A percentile compares a stretch with the other conserved stretches of the same genome.
phyloP scores from a whole-genome alignment of 2,888 invertebrate genomes.

The Platycheirus rosarum region DNA sequence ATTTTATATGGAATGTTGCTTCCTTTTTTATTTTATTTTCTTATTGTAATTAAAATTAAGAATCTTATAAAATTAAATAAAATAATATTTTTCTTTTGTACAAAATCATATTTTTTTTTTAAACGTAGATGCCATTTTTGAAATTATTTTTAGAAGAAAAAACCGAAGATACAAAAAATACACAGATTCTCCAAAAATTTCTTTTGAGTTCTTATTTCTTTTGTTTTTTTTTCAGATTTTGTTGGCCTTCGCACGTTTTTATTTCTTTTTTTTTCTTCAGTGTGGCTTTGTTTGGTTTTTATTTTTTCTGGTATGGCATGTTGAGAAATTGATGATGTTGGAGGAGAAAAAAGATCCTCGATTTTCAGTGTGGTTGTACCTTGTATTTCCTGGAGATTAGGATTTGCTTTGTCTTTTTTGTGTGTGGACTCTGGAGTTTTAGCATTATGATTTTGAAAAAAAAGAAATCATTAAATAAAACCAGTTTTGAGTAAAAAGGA shows the following conservation, averaged over 20 bases:
- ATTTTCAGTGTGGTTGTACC: constrained; percentile 41
- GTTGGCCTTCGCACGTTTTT: constrained; percentile 10
- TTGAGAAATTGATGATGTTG: constrained; percentile 43
- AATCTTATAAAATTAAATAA: constrained; percentile 52
- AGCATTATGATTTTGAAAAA: constrained; percentile 45
- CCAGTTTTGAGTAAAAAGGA: constrained; percentile 45
- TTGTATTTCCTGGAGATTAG: constrained; percentile 71
- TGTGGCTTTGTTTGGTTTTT: constrained; percentile 14
- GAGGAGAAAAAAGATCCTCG: constrained; percentile 55
- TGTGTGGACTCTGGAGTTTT: constrained; percentile 28
- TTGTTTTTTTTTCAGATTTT: constrained; percentile 57
- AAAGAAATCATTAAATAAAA: constrained; percentile 27
- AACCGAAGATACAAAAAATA: constrained; percentile 52
- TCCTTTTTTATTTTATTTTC: constrained; percentile 34
- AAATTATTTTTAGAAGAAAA: constrained; percentile 47
- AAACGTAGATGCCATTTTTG: constrained; percentile 66
- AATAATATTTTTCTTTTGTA: constrained; percentile 64
- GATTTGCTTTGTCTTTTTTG: constrained; percentile 65
- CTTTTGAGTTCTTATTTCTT: constrained; percentile 57
- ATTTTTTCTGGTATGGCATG: constrained; percentile 34
- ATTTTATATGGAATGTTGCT: constrained; percentile 52
- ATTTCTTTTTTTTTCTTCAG: constrained; percentile 32
- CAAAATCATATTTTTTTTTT: constrained; percentile 58
- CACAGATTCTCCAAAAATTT: constrained; percentile 58
- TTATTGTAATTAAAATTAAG: constrained; percentile 7